Base-by-base conservation (phyloP, 1,140 invertebrate genomes). In the Heliconius melpomene region DNA sequence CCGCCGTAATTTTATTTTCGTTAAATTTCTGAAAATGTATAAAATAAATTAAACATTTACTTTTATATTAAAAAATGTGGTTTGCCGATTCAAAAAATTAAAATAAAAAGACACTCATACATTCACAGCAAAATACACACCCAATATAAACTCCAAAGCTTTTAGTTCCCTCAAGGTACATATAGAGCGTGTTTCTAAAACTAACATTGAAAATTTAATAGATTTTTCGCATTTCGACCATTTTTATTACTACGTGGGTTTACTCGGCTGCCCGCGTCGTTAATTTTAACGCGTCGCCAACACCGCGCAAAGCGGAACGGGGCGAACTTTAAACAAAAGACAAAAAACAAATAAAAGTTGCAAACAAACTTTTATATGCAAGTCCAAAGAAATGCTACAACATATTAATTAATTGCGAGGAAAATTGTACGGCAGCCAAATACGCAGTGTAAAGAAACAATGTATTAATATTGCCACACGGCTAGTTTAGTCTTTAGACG, bases 201-300 rank as follows among this genome's bases (percentile, higher is more conserved):
- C 60, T 66, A 66, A 66, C 60, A 66, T 66, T 66, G 60, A 66
- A 66, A 66, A 66, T 66, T 66, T 13, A 66, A 66, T 66, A 66
- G 60, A 66, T 66, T 66, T 66, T 66, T 66, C 26, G 26, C 60
- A 66, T 66, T 66, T 29, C 60, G 23, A 26, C 60, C 60, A 66
- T 66, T 66, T 57, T 66, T 66, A 66, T 66, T 66, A 66, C 23
- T 66, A 29, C 60, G 23, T 29, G 9, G 60, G 60, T 36, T 23
- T 77, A 78, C 70, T 78, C 26, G 60, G 70, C 29, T 78, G 38
- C 50, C 77, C 77, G 32, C 77, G 54, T 74, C 77, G 72, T 79
- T 79, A 79, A 79, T 79, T 79, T 74, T 74, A 57, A 74, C 32
- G 54, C 74, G 77, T 79, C 72, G 72, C 72, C 77, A 74, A 79